phyloP scores from a whole-genome alignment of 2,888 invertebrate species.

The Stratiomys singularior region DNA sequence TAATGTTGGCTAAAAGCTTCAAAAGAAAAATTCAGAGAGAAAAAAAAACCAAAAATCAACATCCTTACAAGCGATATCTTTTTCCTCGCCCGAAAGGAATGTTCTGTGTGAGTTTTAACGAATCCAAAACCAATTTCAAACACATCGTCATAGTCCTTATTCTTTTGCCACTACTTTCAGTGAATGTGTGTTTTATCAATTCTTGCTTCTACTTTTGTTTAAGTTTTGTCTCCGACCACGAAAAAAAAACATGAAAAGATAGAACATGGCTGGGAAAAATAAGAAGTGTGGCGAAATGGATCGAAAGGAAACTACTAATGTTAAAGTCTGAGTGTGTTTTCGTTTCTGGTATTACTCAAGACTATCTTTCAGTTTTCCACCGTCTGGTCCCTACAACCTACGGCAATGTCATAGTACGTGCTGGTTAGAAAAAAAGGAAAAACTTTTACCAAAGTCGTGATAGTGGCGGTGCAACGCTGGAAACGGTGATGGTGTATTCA shows the following conservation, averaged over 20 bases:
- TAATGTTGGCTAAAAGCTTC: constrained; percentile 36
- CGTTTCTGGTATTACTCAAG: not conserved
- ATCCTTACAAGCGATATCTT: not conserved
- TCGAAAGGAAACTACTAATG: constrained; percentile 26
- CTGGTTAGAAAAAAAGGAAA: not conserved
- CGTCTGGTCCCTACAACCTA: not conserved
- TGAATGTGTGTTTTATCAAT: constrained; percentile 15
- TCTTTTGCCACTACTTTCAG: not conserved
- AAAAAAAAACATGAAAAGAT: not conserved
- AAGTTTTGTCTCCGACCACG: constrained; percentile 8
- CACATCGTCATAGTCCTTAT: not conserved
- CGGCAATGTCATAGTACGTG: not conserved
- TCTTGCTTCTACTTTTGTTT: constrained; percentile 35
- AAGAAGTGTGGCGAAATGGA: not conserved
- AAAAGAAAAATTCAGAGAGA: not conserved
- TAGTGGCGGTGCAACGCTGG: too few relatives aligned
- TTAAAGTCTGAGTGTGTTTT: not conserved
- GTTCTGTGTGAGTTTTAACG: not conserved
- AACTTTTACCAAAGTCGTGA: not conserved
- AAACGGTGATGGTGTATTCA: not conserved
- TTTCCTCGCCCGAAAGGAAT: not conserved
- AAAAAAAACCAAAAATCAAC: not conserved
- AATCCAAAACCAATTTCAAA: constrained; percentile 9
- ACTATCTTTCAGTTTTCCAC: not conserved
- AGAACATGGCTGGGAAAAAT: not conserved